Conservation (phyloP, 2,113 vertebrate genomes). For the Dromiciops gliroides region DNA sequence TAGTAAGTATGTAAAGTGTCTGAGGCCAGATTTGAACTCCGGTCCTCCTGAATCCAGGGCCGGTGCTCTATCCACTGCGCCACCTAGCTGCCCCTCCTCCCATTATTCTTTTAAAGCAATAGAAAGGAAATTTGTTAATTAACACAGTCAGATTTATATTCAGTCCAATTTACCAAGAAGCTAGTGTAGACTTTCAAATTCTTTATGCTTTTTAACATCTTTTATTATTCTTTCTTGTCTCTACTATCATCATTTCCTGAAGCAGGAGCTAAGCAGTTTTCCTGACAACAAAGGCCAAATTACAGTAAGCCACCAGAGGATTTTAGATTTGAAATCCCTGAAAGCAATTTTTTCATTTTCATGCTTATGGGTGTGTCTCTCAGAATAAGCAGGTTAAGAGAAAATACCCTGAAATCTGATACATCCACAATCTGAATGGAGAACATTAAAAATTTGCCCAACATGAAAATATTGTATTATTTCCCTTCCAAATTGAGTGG, state of each 20-base stretch:
- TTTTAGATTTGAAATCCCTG: constrained; percentile 37
- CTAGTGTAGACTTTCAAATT: background rate
- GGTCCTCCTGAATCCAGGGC: too few relatives aligned
- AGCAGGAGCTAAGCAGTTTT: constrained; percentile 22
- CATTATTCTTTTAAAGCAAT: background rate
- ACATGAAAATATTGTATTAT: constrained; percentile 49
- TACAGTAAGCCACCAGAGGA: background rate
- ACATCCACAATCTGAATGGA: constrained; percentile 25
- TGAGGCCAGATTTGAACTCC: too few relatives aligned
- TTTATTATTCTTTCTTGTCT: constrained; percentile 49
- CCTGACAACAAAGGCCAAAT: constrained; percentile 30
- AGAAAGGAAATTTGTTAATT: background rate
- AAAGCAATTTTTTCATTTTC: constrained; percentile 36
- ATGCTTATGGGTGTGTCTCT: constrained; percentile 28
- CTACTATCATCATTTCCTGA: constrained; percentile 52
- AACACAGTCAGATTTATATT: background rate
- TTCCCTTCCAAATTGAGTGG: background rate
- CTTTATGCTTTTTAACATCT: constrained; percentile 45
- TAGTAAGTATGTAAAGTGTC: too few relatives aligned
- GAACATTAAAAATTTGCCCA: constrained; percentile 46
- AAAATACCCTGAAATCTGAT: constrained; percentile 21
- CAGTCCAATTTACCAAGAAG: background rate
- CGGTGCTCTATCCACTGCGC: too few relatives aligned
- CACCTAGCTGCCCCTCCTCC: constrained; percentile 24
- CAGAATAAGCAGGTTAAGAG: constrained; percentile 41